A percentile compares a stretch with the other conserved stretches of the same genome.
Evolutionary conservation across 2,113 vertebrate genomes (phyloP).

Genomic region (Vireo altiloquus): DNA sequence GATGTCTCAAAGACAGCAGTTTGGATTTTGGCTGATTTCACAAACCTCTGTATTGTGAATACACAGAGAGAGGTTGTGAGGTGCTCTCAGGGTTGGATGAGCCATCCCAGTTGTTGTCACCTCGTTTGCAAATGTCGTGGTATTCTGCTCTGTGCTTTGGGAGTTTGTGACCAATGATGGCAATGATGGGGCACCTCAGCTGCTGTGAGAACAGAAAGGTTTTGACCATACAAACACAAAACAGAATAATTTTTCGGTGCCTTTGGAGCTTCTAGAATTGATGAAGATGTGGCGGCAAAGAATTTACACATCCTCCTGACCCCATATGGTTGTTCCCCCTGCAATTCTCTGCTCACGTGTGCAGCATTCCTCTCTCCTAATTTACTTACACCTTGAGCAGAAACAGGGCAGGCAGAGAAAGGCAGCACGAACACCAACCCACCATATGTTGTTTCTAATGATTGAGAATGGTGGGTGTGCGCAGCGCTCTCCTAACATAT

Average conservation of each 20-base stretch:
- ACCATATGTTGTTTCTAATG: conserved; percentile 32
- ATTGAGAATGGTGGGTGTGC: background rate
- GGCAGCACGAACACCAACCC: background rate
- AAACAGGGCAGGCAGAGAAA: background rate
- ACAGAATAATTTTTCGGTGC: accelerated
- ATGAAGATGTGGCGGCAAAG: background rate
- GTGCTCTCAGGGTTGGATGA: background rate
- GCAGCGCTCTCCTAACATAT: background rate
- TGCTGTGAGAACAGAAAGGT: background rate
- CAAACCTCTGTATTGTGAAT: background rate
- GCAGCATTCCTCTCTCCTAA: conserved; percentile 13
- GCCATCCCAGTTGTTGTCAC: background rate
- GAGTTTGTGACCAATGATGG: background rate
- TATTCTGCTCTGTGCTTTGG: background rate
- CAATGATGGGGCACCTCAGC: accelerated
- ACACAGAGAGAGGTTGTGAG: background rate
- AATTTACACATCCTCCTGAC: background rate
- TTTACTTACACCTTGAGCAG: conserved; percentile 23
- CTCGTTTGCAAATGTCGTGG: background rate
- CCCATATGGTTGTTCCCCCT: background rate
- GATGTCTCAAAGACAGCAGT: background rate
- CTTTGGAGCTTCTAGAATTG: background rate
- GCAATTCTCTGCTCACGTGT: background rate
- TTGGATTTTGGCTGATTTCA: background rate
- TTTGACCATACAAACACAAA: background rate